Evolutionary conservation across 2,113 vertebrate genomes (phyloP), one percentile per base, ranked within the genome.

Genomic region (Melospiza melodia): DNA sequence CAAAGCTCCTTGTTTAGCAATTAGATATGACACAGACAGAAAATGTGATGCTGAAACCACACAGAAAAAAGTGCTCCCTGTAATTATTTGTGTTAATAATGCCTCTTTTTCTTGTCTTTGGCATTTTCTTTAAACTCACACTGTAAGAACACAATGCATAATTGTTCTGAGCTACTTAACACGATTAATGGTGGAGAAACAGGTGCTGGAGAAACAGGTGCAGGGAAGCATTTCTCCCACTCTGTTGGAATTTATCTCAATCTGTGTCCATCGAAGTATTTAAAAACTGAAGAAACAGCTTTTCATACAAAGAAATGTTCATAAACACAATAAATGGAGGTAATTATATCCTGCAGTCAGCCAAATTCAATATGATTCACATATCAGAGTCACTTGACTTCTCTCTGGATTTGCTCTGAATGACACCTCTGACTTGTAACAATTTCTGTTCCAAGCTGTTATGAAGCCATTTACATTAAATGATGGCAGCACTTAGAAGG

Each of bases 361-460:
- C 82, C 93, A 93, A 96, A 94, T 90, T 74, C 84, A 35, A 28
- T 58, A 87, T 95, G 91, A 97, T 97, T 97, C 96, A 96, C 84
- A 30, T 88, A 78, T 81, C 90, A 96, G 87, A 93, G 87, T 94
- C 94, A 84, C 74, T 97, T 93, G 89, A 95, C 74, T 95, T 95
- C 89, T 94, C 77, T 71, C 75, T 92, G 55, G 72, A 68, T 97
- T 90, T 94, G 67, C 89, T 96, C 82, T 87, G 95, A 95, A 92
- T 95, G 96, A 93, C 94, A 92, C 68, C 88, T 84, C 93, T 98
- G 94, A 96, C 91, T 94, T 93, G 84, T 89, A 93, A 81, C 88
- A 4, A 71, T 92, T 96, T 95, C 91, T 95, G 54, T 93, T 93
- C 69, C 68, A 54, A 85, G 59, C 57, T 96, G 93, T 95, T 96